Evolutionary conservation across 2,113 vertebrate genomes (phyloP).

Genomic region (Cyprinodon brontotheroides): DNA sequence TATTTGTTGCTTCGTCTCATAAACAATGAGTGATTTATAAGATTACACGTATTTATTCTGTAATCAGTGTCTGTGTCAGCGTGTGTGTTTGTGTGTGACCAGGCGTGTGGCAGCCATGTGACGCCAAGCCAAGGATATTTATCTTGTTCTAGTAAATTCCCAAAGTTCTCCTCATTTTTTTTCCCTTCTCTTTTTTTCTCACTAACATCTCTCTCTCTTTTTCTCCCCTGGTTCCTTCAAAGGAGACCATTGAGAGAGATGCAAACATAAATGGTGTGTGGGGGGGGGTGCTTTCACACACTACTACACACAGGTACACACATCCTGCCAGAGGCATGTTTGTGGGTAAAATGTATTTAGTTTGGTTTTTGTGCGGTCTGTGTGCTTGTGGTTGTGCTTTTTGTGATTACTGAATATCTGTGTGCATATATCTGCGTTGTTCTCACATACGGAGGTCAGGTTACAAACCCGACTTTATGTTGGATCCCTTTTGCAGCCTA

Average conservation of each 20-base stretch:
- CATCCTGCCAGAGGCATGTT: constrained; percentile 44
- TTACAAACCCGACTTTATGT: constrained; percentile 45
- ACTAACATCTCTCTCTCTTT: constrained; percentile 26
- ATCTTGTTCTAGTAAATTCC: constrained; percentile 78
- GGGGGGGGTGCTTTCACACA: constrained; percentile 50
- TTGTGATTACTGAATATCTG: constrained; percentile 9
- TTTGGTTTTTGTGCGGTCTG: constrained; percentile 43
- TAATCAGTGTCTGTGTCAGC: constrained; percentile 52
- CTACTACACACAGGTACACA: constrained; percentile 17
- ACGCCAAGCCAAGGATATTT: constrained; percentile 75
- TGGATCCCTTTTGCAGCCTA: constrained; percentile 27
- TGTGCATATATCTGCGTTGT: constrained; percentile 18
- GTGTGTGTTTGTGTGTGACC: constrained; percentile 16
- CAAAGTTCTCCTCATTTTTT: constrained; percentile 57
- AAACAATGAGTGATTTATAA: constrained; percentile 77
- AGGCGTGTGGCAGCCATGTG: constrained; percentile 44
- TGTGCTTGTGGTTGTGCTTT: constrained; percentile 32
- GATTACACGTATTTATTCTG: constrained; percentile 76
- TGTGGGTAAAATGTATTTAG: constrained; percentile 46
- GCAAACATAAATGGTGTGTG: constrained; percentile 64
- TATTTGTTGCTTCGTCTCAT: constrained; percentile 36
- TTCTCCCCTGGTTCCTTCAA: constrained; percentile 62
- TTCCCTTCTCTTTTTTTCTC: constrained; percentile 18
- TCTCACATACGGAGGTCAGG: constrained; percentile 19
- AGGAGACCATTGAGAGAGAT: constrained; percentile 78